Percentiles rank a stretch among this genome's conserved stretches.
Conservation (phyloP, 1,140 invertebrate species). For the Aphelinus certus region DNA sequence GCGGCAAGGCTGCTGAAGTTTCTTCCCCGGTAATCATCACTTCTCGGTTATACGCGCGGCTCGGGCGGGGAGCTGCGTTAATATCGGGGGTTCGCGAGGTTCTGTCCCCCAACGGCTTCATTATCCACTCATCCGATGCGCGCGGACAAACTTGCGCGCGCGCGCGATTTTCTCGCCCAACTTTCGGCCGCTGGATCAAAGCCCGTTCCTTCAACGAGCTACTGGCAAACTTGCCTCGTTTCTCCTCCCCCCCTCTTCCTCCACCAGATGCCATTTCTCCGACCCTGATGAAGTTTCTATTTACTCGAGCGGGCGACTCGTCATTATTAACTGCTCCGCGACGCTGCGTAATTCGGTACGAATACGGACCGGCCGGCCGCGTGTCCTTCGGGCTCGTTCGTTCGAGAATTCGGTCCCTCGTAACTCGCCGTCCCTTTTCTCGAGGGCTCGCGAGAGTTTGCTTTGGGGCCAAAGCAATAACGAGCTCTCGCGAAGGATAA, state of each 20-base stretch:
- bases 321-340: not conserved
- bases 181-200: slow-evolving; percentile 31
- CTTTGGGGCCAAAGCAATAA: too few species aligned
- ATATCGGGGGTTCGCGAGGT: slow-evolving; percentile 42
- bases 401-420: too few species aligned
- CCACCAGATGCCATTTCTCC: not conserved
- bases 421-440: too few species aligned
- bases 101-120: slow-evolving; percentile 45
- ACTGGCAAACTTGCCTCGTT: slow-evolving; percentile 11
- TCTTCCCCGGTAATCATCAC: slow-evolving; percentile 50
- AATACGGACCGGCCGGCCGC: not conserved
- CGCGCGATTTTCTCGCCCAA: slow-evolving; percentile 21
- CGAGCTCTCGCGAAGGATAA: too few species aligned
- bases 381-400: too few species aligned
- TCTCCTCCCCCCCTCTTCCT: not conserved
- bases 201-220: slow-evolving; percentile 8
- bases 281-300: slow-evolving; percentile 24
- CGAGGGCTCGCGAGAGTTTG: too few species aligned
- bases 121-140: slow-evolving; percentile 46
- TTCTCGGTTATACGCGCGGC: slow-evolving; percentile 42
- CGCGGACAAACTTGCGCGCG: slow-evolving; percentile 3
- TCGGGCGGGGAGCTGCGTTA: slow-evolving; percentile 39
- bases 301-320: slow-evolving; percentile 6
- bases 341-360: not conserved
- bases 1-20: slow-evolving; percentile 37